Base-by-base conservation (phyloP, 2,797 vertebrate species). In the Danionella dracula region DNA sequence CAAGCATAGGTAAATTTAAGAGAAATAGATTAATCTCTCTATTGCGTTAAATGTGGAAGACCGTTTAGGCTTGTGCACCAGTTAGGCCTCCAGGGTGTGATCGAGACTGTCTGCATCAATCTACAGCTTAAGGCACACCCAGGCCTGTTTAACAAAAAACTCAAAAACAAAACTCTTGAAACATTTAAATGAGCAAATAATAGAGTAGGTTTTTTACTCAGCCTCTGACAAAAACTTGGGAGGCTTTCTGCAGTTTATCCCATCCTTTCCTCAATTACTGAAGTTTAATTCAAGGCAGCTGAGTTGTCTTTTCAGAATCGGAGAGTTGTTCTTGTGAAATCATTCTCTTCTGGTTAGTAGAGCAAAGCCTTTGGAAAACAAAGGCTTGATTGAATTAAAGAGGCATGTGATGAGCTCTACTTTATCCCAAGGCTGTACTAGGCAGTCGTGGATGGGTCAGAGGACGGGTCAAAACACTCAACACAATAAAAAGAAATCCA, bases 381-480 rank as follows among this genome's bases (percentile, higher is more conserved):
- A 75, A 70, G 67, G 49, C 32, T 16, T 51, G 20, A 53, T 70
- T 77, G 56, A 77, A 59, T 60, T 60, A 63, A 60, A 61, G 23
- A 29, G 41, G 15, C 71, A 70, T 55, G 45, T 76, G 67, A 66
- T 66, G 38, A 46, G 57, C 23, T 57, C 31, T 44, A 42, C 29
- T 40, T n/a, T 49, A 41, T 29, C 63, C 54, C 57, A 29, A 53
- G 55, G 31, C 29, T 12, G 6, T 3, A n/a, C n/a, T 11, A 51
- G 6, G 31, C 11, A 20, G 16, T 34, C 32, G 34, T 7, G 11
- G 23, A 27, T 27, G 23, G 23, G 11, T 42, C 29, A 29, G 2
- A 41, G 38, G 6, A 57, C n/a, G 11, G 13, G 0, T 31, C 23
- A 57, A 23, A 57, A 32, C 15, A 17, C 55, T 19, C 13, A 31